Percentiles rank a stretch among this genome's conserved stretches.
phyloP scores from a whole-genome alignment of 2,113 vertebrate species.

The Pygoscelis adeliae region DNA sequence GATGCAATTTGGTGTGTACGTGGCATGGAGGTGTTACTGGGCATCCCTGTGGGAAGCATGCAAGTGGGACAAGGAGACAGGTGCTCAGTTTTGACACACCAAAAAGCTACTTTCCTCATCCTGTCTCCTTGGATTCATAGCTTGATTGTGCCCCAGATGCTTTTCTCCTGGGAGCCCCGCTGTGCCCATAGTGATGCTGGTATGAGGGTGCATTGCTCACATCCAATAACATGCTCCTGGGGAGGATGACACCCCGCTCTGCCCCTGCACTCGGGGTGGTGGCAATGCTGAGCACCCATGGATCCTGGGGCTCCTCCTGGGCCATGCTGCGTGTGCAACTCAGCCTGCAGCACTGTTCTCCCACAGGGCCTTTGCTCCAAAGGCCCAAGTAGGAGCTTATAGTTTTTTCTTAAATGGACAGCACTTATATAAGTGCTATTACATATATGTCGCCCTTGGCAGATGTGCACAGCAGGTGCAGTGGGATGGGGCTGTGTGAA shows the following conservation, averaged over 20 bases:
- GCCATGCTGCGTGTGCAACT: accelerated
- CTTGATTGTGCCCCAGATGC: no score
- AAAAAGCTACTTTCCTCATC: neutral
- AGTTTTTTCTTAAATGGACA: neutral
- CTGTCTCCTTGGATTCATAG: neutral
- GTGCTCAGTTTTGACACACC: accelerated
- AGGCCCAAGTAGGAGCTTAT: neutral
- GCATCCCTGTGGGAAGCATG: accelerated
- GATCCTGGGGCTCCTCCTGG: neutral
- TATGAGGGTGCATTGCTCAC: accelerated
- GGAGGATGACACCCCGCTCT: accelerated
- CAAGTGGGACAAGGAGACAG: neutral
- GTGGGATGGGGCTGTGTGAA: no score
- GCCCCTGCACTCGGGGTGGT: accelerated
- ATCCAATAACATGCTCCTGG: neutral
- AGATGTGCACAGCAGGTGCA: accelerated
- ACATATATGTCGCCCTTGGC: neutral
- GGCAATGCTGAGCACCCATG: accelerated
- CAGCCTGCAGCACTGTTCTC: accelerated
- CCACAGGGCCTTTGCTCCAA: neutral
- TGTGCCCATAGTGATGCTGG: accelerated
- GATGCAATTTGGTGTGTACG: accelerated
- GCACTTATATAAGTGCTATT: neutral
- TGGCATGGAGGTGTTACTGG: neutral
- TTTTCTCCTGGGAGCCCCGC: neutral